Conservation (phyloP, 1,140 invertebrate species). For the Aethina tumida region DNA sequence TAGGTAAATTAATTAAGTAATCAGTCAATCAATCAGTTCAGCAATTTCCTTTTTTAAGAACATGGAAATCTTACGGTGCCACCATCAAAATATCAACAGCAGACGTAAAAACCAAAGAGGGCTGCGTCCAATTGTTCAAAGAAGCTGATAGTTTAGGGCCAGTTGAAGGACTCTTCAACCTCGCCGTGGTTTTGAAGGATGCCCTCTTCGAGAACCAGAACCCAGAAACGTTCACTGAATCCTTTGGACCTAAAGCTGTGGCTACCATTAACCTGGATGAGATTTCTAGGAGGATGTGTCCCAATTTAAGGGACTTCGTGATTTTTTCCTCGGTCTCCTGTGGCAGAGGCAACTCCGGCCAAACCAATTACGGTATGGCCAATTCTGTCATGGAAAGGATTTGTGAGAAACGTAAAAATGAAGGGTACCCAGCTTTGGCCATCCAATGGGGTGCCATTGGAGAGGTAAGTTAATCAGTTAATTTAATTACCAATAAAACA, state of each 20-base stretch:
- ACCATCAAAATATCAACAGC: constrained; percentile 51
- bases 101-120: constrained; percentile 51
- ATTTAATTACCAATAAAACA: constrained; percentile 1
- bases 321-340: constrained; percentile 84
- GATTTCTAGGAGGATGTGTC: constrained; percentile 46
- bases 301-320: constrained; percentile 46
- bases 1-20: constrained; percentile 35
- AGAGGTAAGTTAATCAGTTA: constrained; percentile 40
- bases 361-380: constrained; percentile 77
- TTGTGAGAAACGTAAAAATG: constrained; percentile 46
- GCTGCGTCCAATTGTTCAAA: constrained; percentile 50
- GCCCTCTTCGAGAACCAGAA: constrained; percentile 53
- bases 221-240: constrained; percentile 43
- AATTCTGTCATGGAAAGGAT: constrained; percentile 67
- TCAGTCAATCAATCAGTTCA: too few relatives aligned
- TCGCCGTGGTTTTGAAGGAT: constrained; percentile 62
- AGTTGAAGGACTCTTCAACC: constrained; percentile 72
- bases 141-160: constrained; percentile 50
- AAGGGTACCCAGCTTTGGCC: constrained; percentile 53
- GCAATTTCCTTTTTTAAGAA: constrained; percentile 34
- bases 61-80: constrained; percentile 54
- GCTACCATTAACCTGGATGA: constrained; percentile 52
- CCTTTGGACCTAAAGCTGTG: constrained; percentile 48
- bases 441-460: constrained; percentile 64
- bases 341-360: constrained; percentile 80